Base-by-base conservation (phyloP, 2,888 invertebrate genomes). In the Gandaritis pyraliata region DNA sequence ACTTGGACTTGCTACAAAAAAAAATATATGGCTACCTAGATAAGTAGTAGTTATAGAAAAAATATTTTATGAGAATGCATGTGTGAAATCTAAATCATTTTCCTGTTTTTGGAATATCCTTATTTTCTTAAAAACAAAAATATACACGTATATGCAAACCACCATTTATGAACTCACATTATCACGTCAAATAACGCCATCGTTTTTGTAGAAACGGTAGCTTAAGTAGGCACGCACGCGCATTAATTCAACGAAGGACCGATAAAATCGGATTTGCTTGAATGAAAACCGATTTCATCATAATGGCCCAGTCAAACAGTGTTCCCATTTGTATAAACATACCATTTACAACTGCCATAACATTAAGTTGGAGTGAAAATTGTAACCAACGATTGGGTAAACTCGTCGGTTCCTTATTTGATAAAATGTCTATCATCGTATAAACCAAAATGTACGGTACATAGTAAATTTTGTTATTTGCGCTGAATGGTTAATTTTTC, bases 351-450 rank as follows among this genome's bases (percentile, higher is more conserved):
- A 36, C 45, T 51, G 51, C 38, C 23, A 36, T 54, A 41, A 41
- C 41, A 41, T 43, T 16, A 23, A 45, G 33, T 54, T 38, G 11
- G 16, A 30, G 54, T 54, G 23, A 8, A 36, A 56, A 56, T 48
- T 47, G 23, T 55, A 47, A 16, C 47, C 39, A 55, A 41, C 43
- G 48, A 30, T n/a, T 39, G 47, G 23, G n/a, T 8, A 46, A 55
- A 50, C 12, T 50, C 45, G 46, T 38, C 30, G 29, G 18, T 46
- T 50, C 50, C 30, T 50, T 55, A 55, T 38, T 54, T 60, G 55
- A 50, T 52, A 33, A 48, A 48, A 41, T 41, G 29, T 47, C 54
- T 48, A 49, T 54, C 54, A 41, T 29, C 3, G 15, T 39, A 38
- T 30, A 15, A 48, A 48, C 38, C 39, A 45, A 33, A 33, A 12